These are phyloP conservation scores for Callionymus lyra DNA, from an alignment of 2,113 vertebrate species.

Conservation along the genomic window DNA sequence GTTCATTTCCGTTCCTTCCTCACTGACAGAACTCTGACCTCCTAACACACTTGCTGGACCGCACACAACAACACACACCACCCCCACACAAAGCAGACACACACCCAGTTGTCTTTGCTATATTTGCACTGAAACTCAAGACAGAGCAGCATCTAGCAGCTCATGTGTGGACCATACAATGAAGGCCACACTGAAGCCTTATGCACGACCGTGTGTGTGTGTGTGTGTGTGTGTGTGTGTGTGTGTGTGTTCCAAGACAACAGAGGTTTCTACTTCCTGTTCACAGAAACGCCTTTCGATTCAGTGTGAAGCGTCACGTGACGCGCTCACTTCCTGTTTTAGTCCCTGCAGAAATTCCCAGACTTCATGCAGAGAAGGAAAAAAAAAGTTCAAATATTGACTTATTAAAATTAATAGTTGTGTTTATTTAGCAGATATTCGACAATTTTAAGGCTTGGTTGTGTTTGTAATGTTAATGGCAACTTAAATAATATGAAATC, in stretches of 20 bases:
- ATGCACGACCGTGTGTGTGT: too few relatives aligned
- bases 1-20: conserved; percentile 4
- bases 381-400: neutral
- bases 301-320: conserved; percentile 27
- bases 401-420: too few relatives aligned
- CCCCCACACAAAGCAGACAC: neutral
- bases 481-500: too few relatives aligned
- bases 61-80: conserved; percentile 10
- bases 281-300: conserved; percentile 14
- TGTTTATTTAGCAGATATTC: too few relatives aligned
- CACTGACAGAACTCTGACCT: conserved; percentile 3
- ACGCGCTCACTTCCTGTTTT: conserved; percentile 37
- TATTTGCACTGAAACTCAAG: conserved; percentile 8
- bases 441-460: conserved; percentile 27
- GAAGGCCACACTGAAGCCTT: too few relatives aligned
- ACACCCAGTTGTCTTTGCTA: conserved; percentile 1
- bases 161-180: too few relatives aligned
- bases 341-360: conserved; percentile 28
- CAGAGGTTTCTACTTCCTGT: conserved; percentile 31
- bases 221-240: neutral
- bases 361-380: too few relatives aligned
- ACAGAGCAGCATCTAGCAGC: neutral
- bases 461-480: too few relatives aligned
- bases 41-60: conserved; percentile 22
- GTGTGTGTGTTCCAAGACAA: conserved; percentile 1